Evolutionary conservation across 1,140 invertebrate genomes (phyloP).

Genomic region (Araneus ventricosus): DNA sequence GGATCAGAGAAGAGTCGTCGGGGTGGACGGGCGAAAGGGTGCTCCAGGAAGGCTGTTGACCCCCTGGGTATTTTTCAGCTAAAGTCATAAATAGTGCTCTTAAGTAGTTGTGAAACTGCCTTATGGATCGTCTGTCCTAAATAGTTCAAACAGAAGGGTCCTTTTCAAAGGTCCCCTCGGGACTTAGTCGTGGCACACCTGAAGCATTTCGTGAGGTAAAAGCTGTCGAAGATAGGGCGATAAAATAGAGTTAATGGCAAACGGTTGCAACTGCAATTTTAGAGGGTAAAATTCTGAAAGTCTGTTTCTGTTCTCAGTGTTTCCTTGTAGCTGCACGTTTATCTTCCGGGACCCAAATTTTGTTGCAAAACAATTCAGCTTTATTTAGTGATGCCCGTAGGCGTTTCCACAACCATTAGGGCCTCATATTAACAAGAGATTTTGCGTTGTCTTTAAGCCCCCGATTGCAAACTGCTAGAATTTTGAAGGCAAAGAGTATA

Average conservation of each 20-base stretch:
- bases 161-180: background rate
- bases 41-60: background rate
- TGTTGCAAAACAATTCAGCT: background rate
- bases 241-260: background rate
- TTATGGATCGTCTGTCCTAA: background rate
- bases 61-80: background rate
- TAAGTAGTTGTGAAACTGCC: background rate
- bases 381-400: background rate
- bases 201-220: background rate
- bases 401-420: too few species aligned
- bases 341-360: background rate
- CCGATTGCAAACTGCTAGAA: too few species aligned
- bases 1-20: background rate
- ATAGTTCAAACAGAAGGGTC: background rate
- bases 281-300: background rate
- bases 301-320: background rate
- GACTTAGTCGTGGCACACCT: background rate
- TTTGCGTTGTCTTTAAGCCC: too few species aligned
- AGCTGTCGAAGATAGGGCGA: background rate
- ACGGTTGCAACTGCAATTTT: background rate
- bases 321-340: background rate
- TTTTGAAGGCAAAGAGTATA: too few species aligned
- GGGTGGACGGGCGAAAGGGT: background rate
- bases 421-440: too few species aligned
- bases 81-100: conserved; percentile 2